phyloP scores from a whole-genome alignment of 2,888 invertebrate species.

The Podotricha telesiphe region DNA sequence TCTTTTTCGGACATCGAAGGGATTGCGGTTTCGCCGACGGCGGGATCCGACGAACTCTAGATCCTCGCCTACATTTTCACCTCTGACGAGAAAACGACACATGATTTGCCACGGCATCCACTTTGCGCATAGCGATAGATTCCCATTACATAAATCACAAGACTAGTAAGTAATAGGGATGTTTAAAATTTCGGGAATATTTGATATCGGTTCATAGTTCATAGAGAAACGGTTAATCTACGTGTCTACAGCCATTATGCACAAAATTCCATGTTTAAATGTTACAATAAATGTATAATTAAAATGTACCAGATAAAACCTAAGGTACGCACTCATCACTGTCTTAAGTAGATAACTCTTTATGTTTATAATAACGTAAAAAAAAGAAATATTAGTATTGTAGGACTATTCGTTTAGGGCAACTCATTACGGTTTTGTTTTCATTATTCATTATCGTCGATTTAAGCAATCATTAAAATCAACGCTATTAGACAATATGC shows the following conservation, averaged over 20 bases:
- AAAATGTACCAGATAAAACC: conserved; percentile 31
- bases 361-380: conserved; percentile 40
- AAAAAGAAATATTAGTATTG: conserved; percentile 30
- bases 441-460: conserved; percentile 41
- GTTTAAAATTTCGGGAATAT: conserved; percentile 35
- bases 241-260: conserved; percentile 40
- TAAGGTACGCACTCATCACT: conserved; percentile 40
- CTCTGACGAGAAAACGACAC: conserved; percentile 53
- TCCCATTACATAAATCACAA: conserved; percentile 58
- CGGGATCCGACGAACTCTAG: conserved; percentile 56
- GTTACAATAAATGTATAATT: conserved; percentile 29
- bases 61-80: conserved; percentile 45
- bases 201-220: conserved; percentile 33
- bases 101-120: conserved; percentile 52
- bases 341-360: conserved; percentile 42
- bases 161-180: conserved; percentile 61
- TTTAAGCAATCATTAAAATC: conserved; percentile 43
- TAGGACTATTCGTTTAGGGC: conserved; percentile 44
- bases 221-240: conserved; percentile 23
- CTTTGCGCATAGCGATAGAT: conserved; percentile 23
- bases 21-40: conserved; percentile 51
- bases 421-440: conserved; percentile 45
- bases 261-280: conserved; percentile 42
- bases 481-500: conserved; percentile 47
- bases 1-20: conserved; percentile 26